Conservation (phyloP, 2,888 invertebrate species). For the Hydrotaea diabolus region DNA sequence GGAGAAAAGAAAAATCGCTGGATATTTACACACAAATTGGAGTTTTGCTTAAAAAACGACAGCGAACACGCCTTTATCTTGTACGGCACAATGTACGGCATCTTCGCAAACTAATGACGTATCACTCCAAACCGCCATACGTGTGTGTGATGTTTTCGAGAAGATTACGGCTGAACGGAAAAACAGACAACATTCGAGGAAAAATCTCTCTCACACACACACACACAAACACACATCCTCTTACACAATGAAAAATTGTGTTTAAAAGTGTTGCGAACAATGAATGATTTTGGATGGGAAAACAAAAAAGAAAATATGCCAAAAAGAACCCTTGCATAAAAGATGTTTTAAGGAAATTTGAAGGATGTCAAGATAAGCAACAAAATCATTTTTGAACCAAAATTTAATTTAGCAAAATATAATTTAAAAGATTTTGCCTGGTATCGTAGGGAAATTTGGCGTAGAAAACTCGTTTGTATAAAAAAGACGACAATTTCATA, state of each 20-base stretch:
- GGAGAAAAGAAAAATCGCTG: constrained; percentile 58
- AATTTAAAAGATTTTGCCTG: no score
- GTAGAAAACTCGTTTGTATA: no score
- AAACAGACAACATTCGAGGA: background rate
- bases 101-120: constrained; percentile 57
- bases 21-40: constrained; percentile 67
- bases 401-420: no score
- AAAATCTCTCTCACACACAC: no score
- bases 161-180: constrained; percentile 17
- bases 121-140: background rate
- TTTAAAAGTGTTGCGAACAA: constrained; percentile 42
- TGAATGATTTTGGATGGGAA: constrained; percentile 48
- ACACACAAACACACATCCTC: no score
- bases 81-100: constrained; percentile 58
- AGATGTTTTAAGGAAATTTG: constrained; percentile 3
- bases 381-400: background rate
- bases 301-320: background rate
- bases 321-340: background rate
- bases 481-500: no score
- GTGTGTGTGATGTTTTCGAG: constrained; percentile 24
- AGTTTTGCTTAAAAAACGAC: constrained; percentile 45
- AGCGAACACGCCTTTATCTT: constrained; percentile 63
- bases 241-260: constrained; percentile 27
- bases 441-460: no score
- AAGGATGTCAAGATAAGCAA: constrained; percentile 10